phyloP scores from a whole-genome alignment of 2,113 vertebrate genomes.

The Hippoglossus stenolepis region DNA sequence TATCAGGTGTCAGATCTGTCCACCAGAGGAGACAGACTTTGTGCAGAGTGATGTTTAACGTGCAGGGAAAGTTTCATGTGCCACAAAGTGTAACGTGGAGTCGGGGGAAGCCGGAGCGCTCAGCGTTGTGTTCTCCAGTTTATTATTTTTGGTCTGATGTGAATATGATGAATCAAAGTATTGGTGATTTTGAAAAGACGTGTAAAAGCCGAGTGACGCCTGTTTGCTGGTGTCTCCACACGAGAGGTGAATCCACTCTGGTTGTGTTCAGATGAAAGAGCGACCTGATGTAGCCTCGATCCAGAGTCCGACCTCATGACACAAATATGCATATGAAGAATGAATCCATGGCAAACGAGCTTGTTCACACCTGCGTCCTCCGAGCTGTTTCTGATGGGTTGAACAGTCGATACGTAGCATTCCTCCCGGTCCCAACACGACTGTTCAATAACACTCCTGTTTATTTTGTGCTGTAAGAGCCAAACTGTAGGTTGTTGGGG shows the following conservation, averaged over 20 bases:
- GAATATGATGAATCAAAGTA: background rate
- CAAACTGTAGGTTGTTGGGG: background rate
- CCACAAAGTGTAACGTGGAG: slow-evolving; percentile 24
- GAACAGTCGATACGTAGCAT: slow-evolving; percentile 60
- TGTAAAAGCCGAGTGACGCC: background rate
- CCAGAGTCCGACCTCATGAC: slow-evolving; percentile 54
- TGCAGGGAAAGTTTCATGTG: slow-evolving; percentile 35
- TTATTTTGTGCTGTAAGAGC: slow-evolving; percentile 4
- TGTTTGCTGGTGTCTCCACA: slow-evolving; percentile 21
- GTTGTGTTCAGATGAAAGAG: background rate
- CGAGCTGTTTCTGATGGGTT: slow-evolving; percentile 41
- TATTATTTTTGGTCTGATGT: background rate
- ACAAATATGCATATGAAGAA: slow-evolving; percentile 66
- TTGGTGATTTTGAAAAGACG: background rate
- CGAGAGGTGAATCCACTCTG: slow-evolving; percentile 20
- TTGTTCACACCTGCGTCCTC: slow-evolving; percentile 17
- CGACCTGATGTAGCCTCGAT: slow-evolving; percentile 64
- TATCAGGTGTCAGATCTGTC: slow-evolving; percentile 13
- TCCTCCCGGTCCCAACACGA: slow-evolving; percentile 16
- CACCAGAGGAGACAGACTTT: background rate
- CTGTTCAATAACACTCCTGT: background rate
- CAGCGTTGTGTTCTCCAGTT: slow-evolving; percentile 17
- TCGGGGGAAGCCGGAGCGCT: slow-evolving; percentile 17
- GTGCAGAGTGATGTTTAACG: slow-evolving; percentile 18
- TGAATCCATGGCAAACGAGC: slow-evolving; percentile 40